Conservation (phyloP, 2,888 invertebrate genomes). For the Agrochola macilenta region DNA sequence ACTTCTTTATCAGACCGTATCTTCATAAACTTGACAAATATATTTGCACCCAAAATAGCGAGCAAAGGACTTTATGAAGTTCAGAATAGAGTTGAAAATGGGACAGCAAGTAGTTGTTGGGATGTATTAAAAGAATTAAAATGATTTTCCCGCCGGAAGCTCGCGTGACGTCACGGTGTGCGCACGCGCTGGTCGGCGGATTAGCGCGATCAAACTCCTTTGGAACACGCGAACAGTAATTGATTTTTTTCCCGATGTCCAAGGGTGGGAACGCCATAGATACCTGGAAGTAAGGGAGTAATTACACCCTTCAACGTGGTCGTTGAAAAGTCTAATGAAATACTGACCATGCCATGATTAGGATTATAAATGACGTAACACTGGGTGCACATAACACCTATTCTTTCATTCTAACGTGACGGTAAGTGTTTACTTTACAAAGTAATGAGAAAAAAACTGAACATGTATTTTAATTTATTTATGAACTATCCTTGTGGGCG, state of each 20-base stretch:
- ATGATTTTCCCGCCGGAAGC: slow-evolving; percentile 78
- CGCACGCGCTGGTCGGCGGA: slow-evolving; percentile 75
- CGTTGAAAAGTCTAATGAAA: slow-evolving; percentile 56
- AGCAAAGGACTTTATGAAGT: slow-evolving; percentile 40
- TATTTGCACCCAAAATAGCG: slow-evolving; percentile 39
- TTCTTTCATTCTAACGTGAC: slow-evolving; percentile 25
- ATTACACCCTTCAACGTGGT: slow-evolving; percentile 56
- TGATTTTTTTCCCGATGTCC: slow-evolving; percentile 72
- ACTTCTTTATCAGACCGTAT: slow-evolving; percentile 77
- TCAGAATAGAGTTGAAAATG: slow-evolving; percentile 61
- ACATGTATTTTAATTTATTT: slow-evolving; percentile 11
- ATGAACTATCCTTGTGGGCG: neutral
- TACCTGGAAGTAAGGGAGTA: slow-evolving; percentile 59
- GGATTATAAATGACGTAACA: slow-evolving; percentile 55
- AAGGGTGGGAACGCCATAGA: slow-evolving; percentile 68
- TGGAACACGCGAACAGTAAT: slow-evolving; percentile 75
- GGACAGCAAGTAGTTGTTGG: slow-evolving; percentile 48
- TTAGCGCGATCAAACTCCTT: slow-evolving; percentile 77
- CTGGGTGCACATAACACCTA: slow-evolving; percentile 53
- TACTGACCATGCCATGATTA: slow-evolving; percentile 38
- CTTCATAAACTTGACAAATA: slow-evolving; percentile 74
- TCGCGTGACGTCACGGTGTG: slow-evolving; percentile 79
- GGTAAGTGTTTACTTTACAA: slow-evolving; percentile 12
- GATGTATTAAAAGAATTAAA: slow-evolving; percentile 69
- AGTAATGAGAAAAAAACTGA: slow-evolving; percentile 20